phyloP scores from a whole-genome alignment of 2,888 invertebrate genomes.

The Zaprionus lineosus region DNA sequence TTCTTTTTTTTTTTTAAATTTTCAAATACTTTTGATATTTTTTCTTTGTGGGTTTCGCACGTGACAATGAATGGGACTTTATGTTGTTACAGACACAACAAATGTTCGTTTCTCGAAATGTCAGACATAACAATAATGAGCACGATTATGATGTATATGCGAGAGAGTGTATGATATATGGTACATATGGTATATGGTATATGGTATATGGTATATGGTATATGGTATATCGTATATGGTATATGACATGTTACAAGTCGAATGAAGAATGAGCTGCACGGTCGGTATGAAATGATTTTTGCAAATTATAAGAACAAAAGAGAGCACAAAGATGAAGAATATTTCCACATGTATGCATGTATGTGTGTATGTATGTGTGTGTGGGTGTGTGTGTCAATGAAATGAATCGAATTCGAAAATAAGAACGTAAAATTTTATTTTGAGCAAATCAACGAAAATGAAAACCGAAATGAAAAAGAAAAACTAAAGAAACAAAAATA shows the following conservation, averaged over 20 bases:
- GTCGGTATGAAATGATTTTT: constrained; percentile 42
- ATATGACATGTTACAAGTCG: too few species aligned
- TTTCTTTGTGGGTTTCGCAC: constrained; percentile 34
- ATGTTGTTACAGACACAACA: constrained; percentile 49
- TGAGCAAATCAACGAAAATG: constrained; percentile 32
- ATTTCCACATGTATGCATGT: constrained; percentile 21
- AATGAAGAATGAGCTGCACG: constrained; percentile 47
- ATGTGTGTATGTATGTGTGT: constrained; percentile 26
- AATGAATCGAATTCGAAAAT: constrained; percentile 69
- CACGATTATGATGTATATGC: constrained; percentile 6
- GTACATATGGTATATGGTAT: constrained; percentile 18
- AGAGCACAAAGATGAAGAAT: constrained; percentile 52
- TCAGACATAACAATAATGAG: constrained; percentile 43
- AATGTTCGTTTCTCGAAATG: constrained; percentile 35
- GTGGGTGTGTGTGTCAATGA: constrained; percentile 37
- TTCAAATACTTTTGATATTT: too few species aligned
- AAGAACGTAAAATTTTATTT: constrained; percentile 53
- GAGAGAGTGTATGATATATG: constrained; percentile 11
- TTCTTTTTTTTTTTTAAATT: constrained; percentile 28
- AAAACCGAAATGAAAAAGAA: constrained; percentile 41
- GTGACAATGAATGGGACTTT: constrained; percentile 50
- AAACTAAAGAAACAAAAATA: constrained; percentile 26
- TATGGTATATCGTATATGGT: too few species aligned
- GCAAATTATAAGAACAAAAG: constrained; percentile 46
- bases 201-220: constrained; percentile 19